Evolutionary conservation across 2,888 invertebrate species (phyloP).

Genomic region (Plusia festucae): DNA sequence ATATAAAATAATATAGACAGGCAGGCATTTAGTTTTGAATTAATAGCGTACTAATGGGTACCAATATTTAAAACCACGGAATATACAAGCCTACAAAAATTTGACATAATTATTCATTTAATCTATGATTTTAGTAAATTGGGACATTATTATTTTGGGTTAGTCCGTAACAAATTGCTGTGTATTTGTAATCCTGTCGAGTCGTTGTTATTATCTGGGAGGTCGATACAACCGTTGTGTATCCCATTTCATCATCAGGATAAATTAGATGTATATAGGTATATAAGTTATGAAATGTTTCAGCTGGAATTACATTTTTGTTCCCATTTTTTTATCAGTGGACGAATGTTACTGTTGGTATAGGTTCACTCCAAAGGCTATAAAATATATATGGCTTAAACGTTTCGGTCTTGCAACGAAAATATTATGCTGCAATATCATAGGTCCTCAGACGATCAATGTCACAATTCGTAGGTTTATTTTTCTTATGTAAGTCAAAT

Average conservation of each 20-base stretch:
- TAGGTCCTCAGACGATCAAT: conserved; percentile 13
- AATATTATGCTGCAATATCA: conserved; percentile 27
- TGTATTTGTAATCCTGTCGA: conserved; percentile 26
- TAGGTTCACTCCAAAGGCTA: not conserved
- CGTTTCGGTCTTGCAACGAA: conserved; percentile 11
- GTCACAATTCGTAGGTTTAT: conserved; percentile 43
- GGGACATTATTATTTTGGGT: conserved; percentile 16
- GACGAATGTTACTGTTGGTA: not conserved
- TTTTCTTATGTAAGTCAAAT: conserved; percentile 57
- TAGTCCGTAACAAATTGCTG: conserved; percentile 34
- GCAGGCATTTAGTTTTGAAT: too few species aligned
- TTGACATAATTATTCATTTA: too few species aligned
- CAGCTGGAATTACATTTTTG: not conserved
- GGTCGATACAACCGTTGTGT: conserved; percentile 5
- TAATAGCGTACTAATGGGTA: too few species aligned
- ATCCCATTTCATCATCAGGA: conserved; percentile 15
- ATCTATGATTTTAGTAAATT: conserved; percentile 26
- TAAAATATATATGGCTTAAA: not conserved
- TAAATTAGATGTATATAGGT: too few species aligned
- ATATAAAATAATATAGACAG: too few species aligned
- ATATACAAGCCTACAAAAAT: too few species aligned
- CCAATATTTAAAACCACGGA: too few species aligned
- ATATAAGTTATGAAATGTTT: not conserved
- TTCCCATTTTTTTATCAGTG: not conserved
- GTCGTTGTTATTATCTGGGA: conserved; percentile 26